A percentile compares a stretch with the other conserved stretches of the same genome.
These are phyloP conservation scores for Oostethus manadensis DNA, from an alignment of 2,113 vertebrate genomes.

Conservation along the genomic window DNA sequence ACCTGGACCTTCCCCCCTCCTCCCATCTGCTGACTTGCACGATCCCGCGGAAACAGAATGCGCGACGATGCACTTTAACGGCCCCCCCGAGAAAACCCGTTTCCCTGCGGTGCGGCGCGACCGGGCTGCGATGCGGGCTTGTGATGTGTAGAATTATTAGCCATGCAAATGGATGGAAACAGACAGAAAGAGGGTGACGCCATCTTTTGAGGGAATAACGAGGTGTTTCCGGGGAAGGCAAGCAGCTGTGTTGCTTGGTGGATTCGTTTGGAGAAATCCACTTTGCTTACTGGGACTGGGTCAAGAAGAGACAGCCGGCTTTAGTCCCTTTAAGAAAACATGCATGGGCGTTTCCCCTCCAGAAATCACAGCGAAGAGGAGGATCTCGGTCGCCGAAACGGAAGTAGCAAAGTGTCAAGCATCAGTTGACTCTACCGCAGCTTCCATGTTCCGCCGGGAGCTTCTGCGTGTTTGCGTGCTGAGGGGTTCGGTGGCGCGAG, in stretches of 20 bases:
- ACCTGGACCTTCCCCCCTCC: conserved; percentile 8
- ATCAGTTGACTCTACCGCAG: too few species aligned
- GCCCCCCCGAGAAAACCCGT: conserved; percentile 30
- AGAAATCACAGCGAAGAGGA: too few species aligned
- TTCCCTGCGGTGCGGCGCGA: conserved; percentile 9
- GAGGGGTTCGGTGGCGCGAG: too few species aligned
- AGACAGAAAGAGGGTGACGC: not conserved
- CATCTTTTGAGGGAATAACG: not conserved
- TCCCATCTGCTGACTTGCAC: conserved; percentile 42
- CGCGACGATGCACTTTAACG: conserved; percentile 52
- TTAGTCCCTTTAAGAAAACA: not conserved
- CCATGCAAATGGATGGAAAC: conserved; percentile 34
- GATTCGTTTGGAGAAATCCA: conserved; percentile 8
- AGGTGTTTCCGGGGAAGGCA: not conserved
- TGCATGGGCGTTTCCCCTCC: too few species aligned
- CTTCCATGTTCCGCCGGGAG: too few species aligned
- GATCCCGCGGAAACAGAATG: conserved; percentile 43
- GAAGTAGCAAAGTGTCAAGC: too few species aligned
- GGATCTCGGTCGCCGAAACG: too few species aligned
- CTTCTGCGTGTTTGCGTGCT: too few species aligned
- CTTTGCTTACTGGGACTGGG: not conserved
- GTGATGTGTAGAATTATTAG: conserved; percentile 24
- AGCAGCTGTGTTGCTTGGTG: not conserved
- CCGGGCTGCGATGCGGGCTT: conserved; percentile 26
- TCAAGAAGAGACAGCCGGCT: not conserved